Evolutionary conservation across 2,888 invertebrate genomes (phyloP).

Genomic region (Atethmia centrago): DNA sequence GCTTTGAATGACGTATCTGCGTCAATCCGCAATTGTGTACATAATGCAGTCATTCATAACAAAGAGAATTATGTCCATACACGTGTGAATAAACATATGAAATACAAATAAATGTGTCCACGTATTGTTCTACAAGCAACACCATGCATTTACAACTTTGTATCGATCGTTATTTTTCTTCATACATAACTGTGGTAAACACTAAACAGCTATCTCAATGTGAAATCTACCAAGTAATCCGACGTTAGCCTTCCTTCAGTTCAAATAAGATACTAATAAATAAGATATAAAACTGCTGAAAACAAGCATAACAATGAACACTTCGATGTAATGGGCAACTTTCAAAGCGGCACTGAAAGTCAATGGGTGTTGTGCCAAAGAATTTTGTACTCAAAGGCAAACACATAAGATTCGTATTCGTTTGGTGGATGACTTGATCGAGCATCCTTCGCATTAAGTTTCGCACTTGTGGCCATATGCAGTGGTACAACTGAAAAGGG

Average conservation of each 20-base stretch:
- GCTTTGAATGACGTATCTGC: constrained; percentile 29
- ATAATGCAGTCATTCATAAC: constrained; percentile 49
- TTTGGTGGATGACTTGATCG: constrained; percentile 12
- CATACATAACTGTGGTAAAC: constrained; percentile 12
- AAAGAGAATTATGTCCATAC: constrained; percentile 27
- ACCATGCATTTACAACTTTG: constrained; percentile 29
- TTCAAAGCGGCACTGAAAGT: constrained; percentile 53
- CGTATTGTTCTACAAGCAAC: constrained; percentile 22
- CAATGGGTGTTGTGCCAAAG: constrained; percentile 19
- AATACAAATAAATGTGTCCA: constrained; percentile 39
- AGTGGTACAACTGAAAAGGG: constrained; percentile 39
- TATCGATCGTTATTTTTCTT: constrained; percentile 25
- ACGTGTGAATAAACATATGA: constrained; percentile 39
- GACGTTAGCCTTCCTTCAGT: constrained; percentile 4
- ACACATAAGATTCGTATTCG: constrained; percentile 25
- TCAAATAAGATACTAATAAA: constrained; percentile 38
- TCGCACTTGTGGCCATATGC: constrained; percentile 38
- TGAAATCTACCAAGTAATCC: constrained; percentile 30
- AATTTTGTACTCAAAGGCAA: constrained; percentile 30
- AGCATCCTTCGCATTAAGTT: constrained; percentile 41
- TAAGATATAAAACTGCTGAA: constrained; percentile 50
- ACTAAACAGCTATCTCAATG: constrained; percentile 25
- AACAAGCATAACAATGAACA: constrained; percentile 54
- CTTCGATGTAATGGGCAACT: constrained; percentile 50
- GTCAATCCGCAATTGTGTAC: constrained; percentile 52